phyloP scores from a whole-genome alignment of 1,140 invertebrate species.

The Pteromalus puparum region DNA sequence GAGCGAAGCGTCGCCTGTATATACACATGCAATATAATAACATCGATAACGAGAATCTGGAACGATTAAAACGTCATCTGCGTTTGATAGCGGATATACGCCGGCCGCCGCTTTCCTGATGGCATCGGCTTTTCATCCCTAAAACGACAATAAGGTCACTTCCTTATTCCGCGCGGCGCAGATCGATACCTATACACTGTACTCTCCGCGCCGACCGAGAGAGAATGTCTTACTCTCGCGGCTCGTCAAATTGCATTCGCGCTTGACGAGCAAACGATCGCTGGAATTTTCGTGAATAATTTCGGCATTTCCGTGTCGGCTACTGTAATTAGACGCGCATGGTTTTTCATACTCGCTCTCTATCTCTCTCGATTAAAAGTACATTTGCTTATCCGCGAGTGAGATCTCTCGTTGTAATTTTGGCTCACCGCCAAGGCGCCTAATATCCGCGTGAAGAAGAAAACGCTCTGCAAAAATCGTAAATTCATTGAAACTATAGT shows the following conservation, averaged over 20 bases:
- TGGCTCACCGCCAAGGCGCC: background rate
- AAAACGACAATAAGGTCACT: conserved; percentile 38
- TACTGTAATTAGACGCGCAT: background rate
- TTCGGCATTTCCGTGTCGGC: background rate
- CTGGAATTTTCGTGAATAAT: background rate
- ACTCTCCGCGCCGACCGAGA: background rate
- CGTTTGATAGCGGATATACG: conserved; percentile 12
- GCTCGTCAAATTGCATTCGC: conserved; percentile 17
- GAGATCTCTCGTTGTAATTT: background rate
- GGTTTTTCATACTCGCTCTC: background rate
- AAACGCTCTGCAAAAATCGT: too few species aligned
- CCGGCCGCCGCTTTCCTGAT: background rate
- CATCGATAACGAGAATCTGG: conserved; percentile 13
- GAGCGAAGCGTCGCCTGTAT: too few species aligned
- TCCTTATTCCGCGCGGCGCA: conserved; percentile 20
- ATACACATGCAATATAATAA: background rate
- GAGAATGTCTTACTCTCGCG: background rate
- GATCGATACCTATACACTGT: background rate
- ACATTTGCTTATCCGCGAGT: background rate
- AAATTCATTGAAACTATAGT: too few species aligned
- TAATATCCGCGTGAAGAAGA: too few species aligned
- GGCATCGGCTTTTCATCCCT: conserved; percentile 19
- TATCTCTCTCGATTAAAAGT: background rate
- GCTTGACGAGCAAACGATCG: background rate
- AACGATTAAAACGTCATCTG: conserved; percentile 32